Conservation (phyloP, 2,888 invertebrate genomes). For the Orthosia gracilis region DNA sequence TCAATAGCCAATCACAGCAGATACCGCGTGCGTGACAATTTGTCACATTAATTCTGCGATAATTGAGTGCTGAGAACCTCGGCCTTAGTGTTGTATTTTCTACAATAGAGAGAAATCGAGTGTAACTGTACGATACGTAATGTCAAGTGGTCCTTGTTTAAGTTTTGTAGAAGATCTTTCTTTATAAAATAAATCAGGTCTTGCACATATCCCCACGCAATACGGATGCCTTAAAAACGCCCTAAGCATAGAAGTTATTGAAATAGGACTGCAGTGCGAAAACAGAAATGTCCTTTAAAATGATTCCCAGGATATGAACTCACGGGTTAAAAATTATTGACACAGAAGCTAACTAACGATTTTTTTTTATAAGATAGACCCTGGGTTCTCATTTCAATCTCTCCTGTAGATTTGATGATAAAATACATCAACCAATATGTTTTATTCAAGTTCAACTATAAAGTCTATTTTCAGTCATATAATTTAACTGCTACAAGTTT, state of each 20-base stretch:
- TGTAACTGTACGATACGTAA: not conserved
- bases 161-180: not conserved
- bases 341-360: not conserved
- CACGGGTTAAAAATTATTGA: not conserved
- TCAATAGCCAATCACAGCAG: too few relatives aligned
- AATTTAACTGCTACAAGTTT: slow-evolving; percentile 19
- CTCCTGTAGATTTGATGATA: not conserved
- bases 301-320: not conserved
- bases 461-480: slow-evolving; percentile 15
- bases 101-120: too few relatives aligned
- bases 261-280: slow-evolving; percentile 2
- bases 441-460: slow-evolving; percentile 10
- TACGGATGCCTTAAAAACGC: not conserved
- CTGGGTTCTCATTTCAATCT: not conserved
- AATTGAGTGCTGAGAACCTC: too few relatives aligned
- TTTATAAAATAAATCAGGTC: not conserved
- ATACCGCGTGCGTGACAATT: too few relatives aligned
- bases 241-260: not conserved
- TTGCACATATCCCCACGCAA: slow-evolving; percentile 1
- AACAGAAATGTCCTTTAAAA: not conserved
- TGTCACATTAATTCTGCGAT: too few relatives aligned
- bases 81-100: too few relatives aligned
- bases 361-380: too few relatives aligned
- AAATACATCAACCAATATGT: slow-evolving; percentile 3
- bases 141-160: too few relatives aligned